These are phyloP conservation scores for Crocodylus rhombifer DNA, from an alignment of 2,797 vertebrate species.

Conservation along the genomic window DNA sequence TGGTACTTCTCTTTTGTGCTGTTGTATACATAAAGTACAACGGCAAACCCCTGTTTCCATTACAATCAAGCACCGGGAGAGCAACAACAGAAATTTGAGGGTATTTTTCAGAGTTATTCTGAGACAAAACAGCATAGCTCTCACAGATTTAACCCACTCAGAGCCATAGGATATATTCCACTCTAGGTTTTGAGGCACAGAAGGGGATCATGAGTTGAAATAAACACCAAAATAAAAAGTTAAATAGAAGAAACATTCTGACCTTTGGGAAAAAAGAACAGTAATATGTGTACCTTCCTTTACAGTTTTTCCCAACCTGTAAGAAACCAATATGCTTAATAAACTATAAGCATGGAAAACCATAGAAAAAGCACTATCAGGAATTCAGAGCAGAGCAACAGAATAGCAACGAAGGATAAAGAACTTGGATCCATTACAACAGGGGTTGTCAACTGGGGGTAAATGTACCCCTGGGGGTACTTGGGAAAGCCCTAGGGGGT, in stretches of 20 bases:
- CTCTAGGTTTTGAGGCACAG: background rate
- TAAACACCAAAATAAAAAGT: background rate
- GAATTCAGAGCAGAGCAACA: background rate
- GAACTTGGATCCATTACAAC: background rate
- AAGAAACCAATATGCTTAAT: background rate
- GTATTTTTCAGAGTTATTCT: slow-evolving; percentile 50
- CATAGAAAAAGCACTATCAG: background rate
- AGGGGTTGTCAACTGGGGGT: too few species aligned
- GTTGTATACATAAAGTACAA: slow-evolving; percentile 59
- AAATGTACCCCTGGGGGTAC: too few species aligned
- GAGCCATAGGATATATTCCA: background rate
- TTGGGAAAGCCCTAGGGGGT: too few species aligned
- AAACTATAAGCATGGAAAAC: background rate
- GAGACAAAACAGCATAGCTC: background rate
- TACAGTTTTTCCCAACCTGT: background rate
- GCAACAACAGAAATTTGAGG: slow-evolving; percentile 26
- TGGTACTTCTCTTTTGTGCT: slow-evolving; percentile 68
- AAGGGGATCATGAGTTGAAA: background rate
- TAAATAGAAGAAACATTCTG: background rate
- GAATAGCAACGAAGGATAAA: background rate
- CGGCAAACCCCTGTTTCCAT: slow-evolving; percentile 53
- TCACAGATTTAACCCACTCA: background rate
- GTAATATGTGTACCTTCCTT: background rate
- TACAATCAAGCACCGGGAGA: slow-evolving; percentile 24
- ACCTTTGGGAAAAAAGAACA: background rate